Percentiles rank a stretch among this genome's conserved stretches.
phyloP scores from a whole-genome alignment of 2,113 vertebrate species.

The Lagopus leucura region DNA sequence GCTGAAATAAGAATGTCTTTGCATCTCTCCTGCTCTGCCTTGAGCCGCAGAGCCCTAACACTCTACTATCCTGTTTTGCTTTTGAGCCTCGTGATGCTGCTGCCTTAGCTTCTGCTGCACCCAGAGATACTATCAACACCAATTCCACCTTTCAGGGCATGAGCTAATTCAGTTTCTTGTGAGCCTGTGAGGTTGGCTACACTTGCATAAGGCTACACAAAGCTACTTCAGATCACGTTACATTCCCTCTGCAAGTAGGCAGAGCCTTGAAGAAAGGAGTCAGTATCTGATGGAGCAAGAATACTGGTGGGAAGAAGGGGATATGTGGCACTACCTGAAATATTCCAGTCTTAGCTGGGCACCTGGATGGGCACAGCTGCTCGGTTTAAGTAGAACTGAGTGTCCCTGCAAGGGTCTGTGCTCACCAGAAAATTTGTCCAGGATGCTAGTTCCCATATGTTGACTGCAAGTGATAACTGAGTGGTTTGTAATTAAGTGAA shows the following conservation, averaged over 20 bases:
- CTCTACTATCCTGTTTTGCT: background rate
- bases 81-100: background rate
- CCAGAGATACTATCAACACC: background rate
- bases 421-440: background rate
- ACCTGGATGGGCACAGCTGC: no score
- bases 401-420: background rate
- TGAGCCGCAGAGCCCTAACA: background rate
- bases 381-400: background rate
- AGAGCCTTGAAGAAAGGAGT: background rate
- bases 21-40: background rate
- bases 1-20: background rate
- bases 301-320: background rate
- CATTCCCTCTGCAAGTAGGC: background rate
- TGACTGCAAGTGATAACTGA: background rate
- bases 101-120: background rate
- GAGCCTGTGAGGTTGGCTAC: accelerated
- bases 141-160: background rate
- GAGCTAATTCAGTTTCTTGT: background rate
- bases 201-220: background rate
- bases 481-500: background rate
- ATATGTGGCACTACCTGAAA: background rate
- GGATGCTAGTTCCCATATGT: background rate
- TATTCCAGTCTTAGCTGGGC: background rate
- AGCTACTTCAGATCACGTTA: background rate
- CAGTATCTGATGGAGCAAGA: background rate